These are phyloP conservation scores for Scytalopus superciliaris DNA, from an alignment of 2,113 vertebrate species.

Conservation along the genomic window DNA sequence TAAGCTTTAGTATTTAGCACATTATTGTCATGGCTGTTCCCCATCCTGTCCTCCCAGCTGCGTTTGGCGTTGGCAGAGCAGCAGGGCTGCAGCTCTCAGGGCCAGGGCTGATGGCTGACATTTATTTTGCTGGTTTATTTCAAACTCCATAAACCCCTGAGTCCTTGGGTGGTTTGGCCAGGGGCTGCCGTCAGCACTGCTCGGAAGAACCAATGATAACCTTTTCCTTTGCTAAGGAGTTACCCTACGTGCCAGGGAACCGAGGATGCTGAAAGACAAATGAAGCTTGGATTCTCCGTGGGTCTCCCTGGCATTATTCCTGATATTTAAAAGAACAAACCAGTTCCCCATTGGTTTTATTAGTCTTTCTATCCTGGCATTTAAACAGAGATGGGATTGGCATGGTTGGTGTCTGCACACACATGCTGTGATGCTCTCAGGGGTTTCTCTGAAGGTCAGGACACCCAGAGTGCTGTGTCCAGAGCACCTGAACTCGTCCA, in stretches of 20 bases:
- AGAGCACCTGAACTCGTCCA: rapidly evolving
- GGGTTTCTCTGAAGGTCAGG: not conserved
- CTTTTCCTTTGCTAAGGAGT: conserved; percentile 4
- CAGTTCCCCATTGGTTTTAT: not conserved
- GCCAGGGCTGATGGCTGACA: not conserved
- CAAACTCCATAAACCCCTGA: not conserved
- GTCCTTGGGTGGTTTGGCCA: rapidly evolving
- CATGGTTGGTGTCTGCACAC: not conserved
- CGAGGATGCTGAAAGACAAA: conserved; percentile 30
- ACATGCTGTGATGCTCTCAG: not conserved
- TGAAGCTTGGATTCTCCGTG: not conserved
- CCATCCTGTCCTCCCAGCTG: not conserved
- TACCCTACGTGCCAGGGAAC: not conserved
- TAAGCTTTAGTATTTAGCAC: not conserved
- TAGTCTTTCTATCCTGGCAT: conserved; percentile 28
- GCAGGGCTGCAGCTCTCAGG: not conserved
- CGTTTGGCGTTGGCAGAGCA: not conserved
- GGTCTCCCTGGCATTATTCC: conserved; percentile 36
- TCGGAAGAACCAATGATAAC: conserved; percentile 10
- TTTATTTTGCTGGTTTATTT: conserved; percentile 14
- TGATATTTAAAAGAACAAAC: not conserved
- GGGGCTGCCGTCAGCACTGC: rapidly evolving
- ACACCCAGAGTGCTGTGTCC: not conserved
- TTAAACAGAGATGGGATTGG: conserved; percentile 17
- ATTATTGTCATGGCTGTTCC: rapidly evolving